Evolutionary conservation across 2,113 vertebrate genomes (phyloP), one percentile per base, ranked within the genome.

Genomic region (Lucifuga dentata): DNA sequence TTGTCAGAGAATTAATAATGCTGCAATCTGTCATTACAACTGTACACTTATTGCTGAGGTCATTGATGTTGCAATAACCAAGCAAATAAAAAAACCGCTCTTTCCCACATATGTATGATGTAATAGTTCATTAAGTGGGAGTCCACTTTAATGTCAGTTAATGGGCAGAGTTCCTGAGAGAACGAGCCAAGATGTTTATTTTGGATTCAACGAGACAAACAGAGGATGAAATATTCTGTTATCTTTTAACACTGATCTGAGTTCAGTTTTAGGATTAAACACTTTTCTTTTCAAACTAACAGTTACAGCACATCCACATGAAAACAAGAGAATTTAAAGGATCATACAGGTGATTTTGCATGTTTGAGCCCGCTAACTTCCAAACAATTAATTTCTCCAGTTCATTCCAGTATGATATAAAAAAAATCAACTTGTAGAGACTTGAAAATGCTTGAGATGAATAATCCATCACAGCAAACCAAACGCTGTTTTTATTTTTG

Each of bases 131-230:
- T 39, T 38, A 40, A 8, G 57, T 19, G 32, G 57, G 38, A 45
- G 29, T 13, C 9, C 8, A 46, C 23, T 73, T 53, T 21, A 57
- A 50, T 17, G 19, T 5, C 19, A 78, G 68, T 67, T 46, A 63
- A 55, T 80, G 70, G 63, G 58, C 49, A 43, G 39, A 50, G 24
- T 45, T 68, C 56, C 60, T 43, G 29, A 75, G 43, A 60, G 5
- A 10, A 55, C 17, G 46, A 70, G 49, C 10, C 17, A 48, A 58
- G 55, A 41, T 58, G 69, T 81, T 81, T 64, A 80, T 32, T 61
- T 33, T 24, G 33, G 40, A 66, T 64, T 64, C 59, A 61, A 20
- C 11, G 57, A 63, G 38, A 38, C 12, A 33, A 65, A 26, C n/a
- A 51, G 13, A 51, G 21, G 7, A 16, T 43, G 20, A 36, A 20